These are phyloP conservation scores for Clupea harengus DNA, from an alignment of 2,113 vertebrate species.

Conservation along the genomic window DNA sequence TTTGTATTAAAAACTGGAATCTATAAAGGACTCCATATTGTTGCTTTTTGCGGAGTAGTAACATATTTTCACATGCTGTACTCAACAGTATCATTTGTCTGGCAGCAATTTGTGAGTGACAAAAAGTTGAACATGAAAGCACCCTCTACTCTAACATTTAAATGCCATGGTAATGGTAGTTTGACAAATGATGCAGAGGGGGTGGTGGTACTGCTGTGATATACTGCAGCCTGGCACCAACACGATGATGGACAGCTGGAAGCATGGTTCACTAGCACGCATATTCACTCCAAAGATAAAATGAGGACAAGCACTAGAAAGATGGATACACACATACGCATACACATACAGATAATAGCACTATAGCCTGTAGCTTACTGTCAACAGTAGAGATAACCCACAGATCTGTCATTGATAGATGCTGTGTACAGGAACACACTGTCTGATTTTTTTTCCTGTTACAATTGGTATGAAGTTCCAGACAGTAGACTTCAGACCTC, in stretches of 20 bases:
- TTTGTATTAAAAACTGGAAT: background rate
- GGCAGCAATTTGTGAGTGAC: background rate
- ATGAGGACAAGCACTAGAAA: background rate
- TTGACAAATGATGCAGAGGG: background rate
- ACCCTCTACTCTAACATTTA: conserved; percentile 2
- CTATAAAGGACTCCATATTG: background rate
- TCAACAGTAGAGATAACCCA: background rate
- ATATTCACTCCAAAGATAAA: background rate
- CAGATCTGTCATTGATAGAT: background rate
- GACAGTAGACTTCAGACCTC: conserved; percentile 10
- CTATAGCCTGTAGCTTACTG: background rate
- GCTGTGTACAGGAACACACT: background rate
- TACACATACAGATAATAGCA: background rate
- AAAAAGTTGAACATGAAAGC: background rate
- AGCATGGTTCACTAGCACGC: background rate
- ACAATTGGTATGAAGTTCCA: background rate
- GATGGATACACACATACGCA: background rate
- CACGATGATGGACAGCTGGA: background rate
- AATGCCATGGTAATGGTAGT: background rate
- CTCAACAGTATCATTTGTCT: background rate
- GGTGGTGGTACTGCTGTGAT: background rate
- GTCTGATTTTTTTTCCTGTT: background rate
- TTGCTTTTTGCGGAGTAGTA: conserved; percentile 11
- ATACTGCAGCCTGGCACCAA: conserved; percentile 3
- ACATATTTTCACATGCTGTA: conserved; percentile 13